Conservation (phyloP, 2,888 invertebrate genomes). For the Heterodera filipjevi region DNA sequence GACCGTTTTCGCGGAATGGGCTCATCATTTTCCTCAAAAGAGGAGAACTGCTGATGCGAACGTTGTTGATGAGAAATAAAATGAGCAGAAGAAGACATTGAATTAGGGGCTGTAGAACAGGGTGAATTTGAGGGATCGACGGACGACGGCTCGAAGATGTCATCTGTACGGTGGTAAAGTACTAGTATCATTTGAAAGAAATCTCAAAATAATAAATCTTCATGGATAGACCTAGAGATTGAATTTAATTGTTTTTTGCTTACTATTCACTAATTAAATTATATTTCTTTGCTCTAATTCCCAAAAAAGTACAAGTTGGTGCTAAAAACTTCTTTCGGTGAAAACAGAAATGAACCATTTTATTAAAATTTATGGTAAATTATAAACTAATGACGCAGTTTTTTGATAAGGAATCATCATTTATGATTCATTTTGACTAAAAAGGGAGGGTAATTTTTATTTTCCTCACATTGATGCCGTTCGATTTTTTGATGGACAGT, state of each 20-base stretch:
- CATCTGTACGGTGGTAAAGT: not conserved
- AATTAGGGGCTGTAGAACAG: not conserved
- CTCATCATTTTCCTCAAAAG: slow-evolving; percentile 13
- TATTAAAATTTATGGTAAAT: no score
- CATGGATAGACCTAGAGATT: no score
- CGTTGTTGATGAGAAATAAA: not conserved
- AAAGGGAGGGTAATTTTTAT: no score
- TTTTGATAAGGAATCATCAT: not conserved
- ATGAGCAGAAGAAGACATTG: not conserved
- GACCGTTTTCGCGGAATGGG: slow-evolving; percentile 20
- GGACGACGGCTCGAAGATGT: slow-evolving; percentile 1
- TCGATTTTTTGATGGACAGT: not conserved
- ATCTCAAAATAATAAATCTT: no score
- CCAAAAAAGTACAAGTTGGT: no score
- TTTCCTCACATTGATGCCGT: not conserved
- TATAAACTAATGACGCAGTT: no score
- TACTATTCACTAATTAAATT: no score
- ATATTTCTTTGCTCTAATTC: no score
- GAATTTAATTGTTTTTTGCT: no score
- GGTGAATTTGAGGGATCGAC: slow-evolving; percentile 3
- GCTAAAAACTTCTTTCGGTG: no score
- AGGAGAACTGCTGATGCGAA: not conserved
- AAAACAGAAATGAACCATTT: no score
- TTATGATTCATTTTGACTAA: not conserved
- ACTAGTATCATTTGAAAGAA: no score